phyloP scores from a whole-genome alignment of 2,113 vertebrate genomes.

The Passer domesticus region DNA sequence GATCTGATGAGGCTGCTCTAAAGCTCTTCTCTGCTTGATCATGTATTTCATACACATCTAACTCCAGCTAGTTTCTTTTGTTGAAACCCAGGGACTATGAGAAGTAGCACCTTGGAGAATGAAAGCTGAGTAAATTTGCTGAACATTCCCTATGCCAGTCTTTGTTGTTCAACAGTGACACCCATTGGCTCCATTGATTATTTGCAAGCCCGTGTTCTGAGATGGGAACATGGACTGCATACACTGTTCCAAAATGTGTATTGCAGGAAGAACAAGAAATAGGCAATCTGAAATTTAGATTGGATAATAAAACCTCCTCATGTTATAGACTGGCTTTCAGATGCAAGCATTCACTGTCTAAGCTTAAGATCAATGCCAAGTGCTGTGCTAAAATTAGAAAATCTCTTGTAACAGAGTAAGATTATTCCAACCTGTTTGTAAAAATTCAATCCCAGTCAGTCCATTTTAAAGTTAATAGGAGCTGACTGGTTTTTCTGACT shows the following conservation, averaged over 20 bases:
- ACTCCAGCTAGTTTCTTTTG: background rate
- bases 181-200: background rate
- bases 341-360: background rate
- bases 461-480: background rate
- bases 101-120: background rate
- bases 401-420: background rate
- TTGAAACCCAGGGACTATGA: background rate
- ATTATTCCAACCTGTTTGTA: background rate
- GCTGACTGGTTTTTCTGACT: background rate
- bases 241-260: background rate
- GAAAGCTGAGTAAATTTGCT: background rate
- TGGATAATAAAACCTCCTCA: background rate
- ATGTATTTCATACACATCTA: background rate
- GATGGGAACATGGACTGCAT: background rate
- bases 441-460: background rate
- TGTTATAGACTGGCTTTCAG: background rate
- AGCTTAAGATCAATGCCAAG: background rate
- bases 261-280: background rate
- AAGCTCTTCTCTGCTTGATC: background rate
- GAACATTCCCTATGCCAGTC: background rate
- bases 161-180: slow-evolving; percentile 42
- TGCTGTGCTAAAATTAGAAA: background rate
- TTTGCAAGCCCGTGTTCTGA: background rate
- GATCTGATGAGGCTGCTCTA: background rate
- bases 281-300: background rate